phyloP scores from a whole-genome alignment of 2,888 invertebrate species.

The Drosophila birchii region DNA sequence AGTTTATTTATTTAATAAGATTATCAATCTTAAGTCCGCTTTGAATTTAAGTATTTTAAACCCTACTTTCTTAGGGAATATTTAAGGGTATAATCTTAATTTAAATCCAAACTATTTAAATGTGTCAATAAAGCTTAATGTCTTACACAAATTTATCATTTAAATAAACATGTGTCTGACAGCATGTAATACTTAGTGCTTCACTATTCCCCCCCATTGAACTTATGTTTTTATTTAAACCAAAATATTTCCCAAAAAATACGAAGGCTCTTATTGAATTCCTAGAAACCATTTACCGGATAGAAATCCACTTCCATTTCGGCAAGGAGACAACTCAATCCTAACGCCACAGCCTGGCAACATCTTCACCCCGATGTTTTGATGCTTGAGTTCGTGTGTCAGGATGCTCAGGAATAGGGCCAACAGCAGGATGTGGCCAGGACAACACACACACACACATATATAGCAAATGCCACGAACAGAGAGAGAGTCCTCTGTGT shows the following conservation, averaged over 20 bases:
- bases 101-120: neutral
- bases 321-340: slow-evolving; percentile 31
- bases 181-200: slow-evolving; percentile 6
- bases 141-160: neutral
- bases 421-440: slow-evolving; percentile 46
- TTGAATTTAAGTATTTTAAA: neutral
- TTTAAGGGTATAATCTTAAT: neutral
- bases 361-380: slow-evolving; percentile 36
- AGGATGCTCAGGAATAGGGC: slow-evolving; percentile 18
- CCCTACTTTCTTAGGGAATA: neutral
- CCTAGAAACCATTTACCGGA: slow-evolving; percentile 25
- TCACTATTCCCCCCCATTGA: slow-evolving; percentile 3
- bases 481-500: slow-evolving; percentile 19
- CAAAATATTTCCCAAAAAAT: slow-evolving; percentile 16
- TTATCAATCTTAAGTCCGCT: neutral
- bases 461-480: slow-evolving; percentile 25
- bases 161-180: slow-evolving; percentile 10
- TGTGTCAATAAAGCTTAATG: neutral
- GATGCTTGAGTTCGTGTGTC: slow-evolving; percentile 36
- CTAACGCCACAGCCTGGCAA: slow-evolving; percentile 29
- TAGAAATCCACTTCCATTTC: slow-evolving; percentile 10
- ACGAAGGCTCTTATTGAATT: slow-evolving; percentile 8
- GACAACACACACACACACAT: slow-evolving; percentile 14
- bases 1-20: neutral
- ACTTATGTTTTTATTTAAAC: slow-evolving; percentile 8